Conservation (phyloP, 2,113 vertebrate genomes). For the Mormyrus iriodes region DNA sequence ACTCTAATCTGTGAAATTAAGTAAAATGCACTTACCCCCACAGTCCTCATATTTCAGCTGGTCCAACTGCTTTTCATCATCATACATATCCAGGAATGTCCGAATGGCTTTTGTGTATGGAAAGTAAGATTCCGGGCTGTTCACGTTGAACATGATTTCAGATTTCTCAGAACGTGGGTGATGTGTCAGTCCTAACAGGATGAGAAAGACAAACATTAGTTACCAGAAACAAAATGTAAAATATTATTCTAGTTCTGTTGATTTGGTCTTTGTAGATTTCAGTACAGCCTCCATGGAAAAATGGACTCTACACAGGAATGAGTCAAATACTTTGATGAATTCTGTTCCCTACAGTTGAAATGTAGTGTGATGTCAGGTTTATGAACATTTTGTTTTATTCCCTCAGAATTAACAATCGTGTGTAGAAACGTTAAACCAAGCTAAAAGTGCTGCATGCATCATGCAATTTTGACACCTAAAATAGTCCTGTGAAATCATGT, state of each 20-base stretch:
- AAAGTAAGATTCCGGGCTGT: slow-evolving; percentile 51
- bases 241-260: not conserved
- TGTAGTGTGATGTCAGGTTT: not conserved
- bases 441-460: not conserved
- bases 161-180: slow-evolving; percentile 55
- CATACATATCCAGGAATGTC: slow-evolving; percentile 67
- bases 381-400: not conserved
- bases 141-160: slow-evolving; percentile 67
- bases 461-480: not conserved
- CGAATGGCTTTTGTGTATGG: slow-evolving; percentile 59
- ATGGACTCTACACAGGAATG: not conserved
- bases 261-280: not conserved
- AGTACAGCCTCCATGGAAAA: not conserved
- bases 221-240: not conserved
- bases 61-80: slow-evolving; percentile 50
- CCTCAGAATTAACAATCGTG: not conserved
- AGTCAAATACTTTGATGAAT: not conserved
- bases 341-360: not conserved
- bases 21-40: slow-evolving; percentile 59
- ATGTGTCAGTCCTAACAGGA: slow-evolving; percentile 56
- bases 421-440: not conserved
- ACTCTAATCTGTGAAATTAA: not conserved
- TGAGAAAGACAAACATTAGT: not conserved
- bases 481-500: not conserved
- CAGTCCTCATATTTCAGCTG: slow-evolving; percentile 73